Conservation (phyloP, 2,797 vertebrate species). For the Coilia nasus region DNA sequence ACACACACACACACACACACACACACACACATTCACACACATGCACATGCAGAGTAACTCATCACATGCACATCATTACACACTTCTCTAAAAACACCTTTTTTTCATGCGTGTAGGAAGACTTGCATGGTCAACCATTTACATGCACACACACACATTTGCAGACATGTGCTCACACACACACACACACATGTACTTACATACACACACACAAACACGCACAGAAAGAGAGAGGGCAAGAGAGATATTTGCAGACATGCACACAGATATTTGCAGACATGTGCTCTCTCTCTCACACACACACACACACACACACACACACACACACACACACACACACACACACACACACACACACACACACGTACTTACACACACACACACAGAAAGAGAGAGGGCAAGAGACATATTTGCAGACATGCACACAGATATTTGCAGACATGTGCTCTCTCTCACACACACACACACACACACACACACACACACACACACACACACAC, state of each 20-base stretch:
- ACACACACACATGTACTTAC: neutral
- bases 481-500: neutral
- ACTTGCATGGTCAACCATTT: neutral
- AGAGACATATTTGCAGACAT: neutral
- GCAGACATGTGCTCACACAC: neutral
- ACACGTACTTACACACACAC: no score
- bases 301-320: no score
- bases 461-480: neutral
- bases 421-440: neutral
- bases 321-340: no score
- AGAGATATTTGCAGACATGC: no score
- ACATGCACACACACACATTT: neutral
- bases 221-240: neutral
- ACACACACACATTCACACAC: neutral
- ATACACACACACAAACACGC: neutral
- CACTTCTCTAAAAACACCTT: neutral
- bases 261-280: no score
- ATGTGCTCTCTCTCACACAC: neutral
- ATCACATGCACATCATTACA: neutral
- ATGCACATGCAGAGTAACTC: neutral
- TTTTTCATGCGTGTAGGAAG: neutral
- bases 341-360: no score
- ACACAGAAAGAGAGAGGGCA: no score
- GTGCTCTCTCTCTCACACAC: no score
- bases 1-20: slow-evolving; percentile 11